Conservation (phyloP, 2,113 vertebrate genomes). For the Cricetomys ansorgei region DNA sequence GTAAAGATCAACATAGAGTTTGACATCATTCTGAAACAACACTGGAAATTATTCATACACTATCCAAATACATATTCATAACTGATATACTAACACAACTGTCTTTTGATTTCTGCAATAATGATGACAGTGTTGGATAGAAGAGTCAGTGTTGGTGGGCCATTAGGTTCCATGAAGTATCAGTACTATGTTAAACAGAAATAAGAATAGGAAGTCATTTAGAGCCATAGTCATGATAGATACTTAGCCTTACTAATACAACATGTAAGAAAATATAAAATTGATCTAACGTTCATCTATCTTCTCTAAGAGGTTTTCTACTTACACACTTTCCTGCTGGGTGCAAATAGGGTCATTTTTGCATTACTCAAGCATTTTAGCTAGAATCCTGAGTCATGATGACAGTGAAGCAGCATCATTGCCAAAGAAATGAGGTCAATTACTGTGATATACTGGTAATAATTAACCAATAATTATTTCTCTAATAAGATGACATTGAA, state of each 20-base stretch:
- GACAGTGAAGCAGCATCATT: not conserved
- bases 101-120: not conserved
- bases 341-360: not conserved
- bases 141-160: too few relatives aligned
- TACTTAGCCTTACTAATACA: not conserved
- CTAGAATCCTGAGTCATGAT: not conserved
- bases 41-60: not conserved
- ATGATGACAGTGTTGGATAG: not conserved
- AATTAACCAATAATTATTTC: not conserved
- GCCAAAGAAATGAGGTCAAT: not conserved
- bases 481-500: not conserved
- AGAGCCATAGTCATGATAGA: too few relatives aligned
- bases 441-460: not conserved
- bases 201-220: not conserved
- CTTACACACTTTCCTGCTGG: not conserved
- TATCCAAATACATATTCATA: not conserved
- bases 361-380: not conserved
- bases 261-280: not conserved
- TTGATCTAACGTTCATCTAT: not conserved
- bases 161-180: not conserved
- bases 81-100: not conserved
- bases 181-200: not conserved
- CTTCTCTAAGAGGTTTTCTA: not conserved
- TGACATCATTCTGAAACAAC: not conserved
- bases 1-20: not conserved